These are phyloP conservation scores for Ectropis crepuscularia DNA, from an alignment of 2,888 invertebrate species.

Conservation along the genomic window DNA sequence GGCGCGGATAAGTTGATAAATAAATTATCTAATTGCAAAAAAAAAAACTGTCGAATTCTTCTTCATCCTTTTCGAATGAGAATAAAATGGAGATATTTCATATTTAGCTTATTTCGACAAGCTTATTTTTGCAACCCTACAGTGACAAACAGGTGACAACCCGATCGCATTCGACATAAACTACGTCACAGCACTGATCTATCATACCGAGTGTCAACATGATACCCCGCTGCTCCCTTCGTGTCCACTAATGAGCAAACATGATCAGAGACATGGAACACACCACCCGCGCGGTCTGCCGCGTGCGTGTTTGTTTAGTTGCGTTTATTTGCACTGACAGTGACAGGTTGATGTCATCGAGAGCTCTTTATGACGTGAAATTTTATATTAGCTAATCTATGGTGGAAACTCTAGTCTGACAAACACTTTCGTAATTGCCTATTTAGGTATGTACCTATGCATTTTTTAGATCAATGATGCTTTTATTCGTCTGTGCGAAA, in stretches of 20 bases:
- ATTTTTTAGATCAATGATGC: not conserved
- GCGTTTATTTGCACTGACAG: slow-evolving; percentile 41
- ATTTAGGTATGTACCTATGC: not conserved
- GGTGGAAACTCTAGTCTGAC: too few relatives aligned
- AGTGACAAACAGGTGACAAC: too few relatives aligned
- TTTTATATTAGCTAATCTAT: not conserved
- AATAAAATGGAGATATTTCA: too few relatives aligned
- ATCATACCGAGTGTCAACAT: slow-evolving; percentile 35
- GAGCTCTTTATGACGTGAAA: not conserved
- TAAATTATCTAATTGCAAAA: too few relatives aligned
- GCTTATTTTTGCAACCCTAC: too few relatives aligned
- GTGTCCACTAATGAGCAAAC: slow-evolving; percentile 72
- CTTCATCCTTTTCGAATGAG: too few relatives aligned
- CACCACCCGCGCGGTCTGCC: slow-evolving; percentile 49
- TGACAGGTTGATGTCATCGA: slow-evolving; percentile 11
- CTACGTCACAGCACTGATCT: slow-evolving; percentile 19
- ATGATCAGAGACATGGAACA: slow-evolving; percentile 46
- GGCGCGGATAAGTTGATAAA: too few relatives aligned
- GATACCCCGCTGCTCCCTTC: slow-evolving; percentile 54
- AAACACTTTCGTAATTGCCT: too few relatives aligned
- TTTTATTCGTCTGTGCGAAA: not conserved
- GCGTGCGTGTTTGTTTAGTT: slow-evolving; percentile 47
- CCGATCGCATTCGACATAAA: not conserved
- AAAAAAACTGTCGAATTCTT: too few relatives aligned
- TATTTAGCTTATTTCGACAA: too few relatives aligned